phyloP scores from a whole-genome alignment of 2,888 invertebrate genomes.

The Brachycybe producta region DNA sequence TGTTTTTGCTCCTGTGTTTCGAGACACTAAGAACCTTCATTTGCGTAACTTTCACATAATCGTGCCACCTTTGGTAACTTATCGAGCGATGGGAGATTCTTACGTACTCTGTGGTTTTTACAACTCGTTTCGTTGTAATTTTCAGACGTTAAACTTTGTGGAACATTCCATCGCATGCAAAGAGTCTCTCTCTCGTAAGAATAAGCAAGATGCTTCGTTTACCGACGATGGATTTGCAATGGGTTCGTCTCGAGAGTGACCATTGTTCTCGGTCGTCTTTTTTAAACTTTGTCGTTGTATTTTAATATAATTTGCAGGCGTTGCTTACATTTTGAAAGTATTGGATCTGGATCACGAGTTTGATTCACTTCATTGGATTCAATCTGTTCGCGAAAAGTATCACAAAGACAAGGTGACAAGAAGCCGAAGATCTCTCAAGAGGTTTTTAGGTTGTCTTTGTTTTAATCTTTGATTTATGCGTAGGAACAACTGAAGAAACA shows the following conservation, averaged over 20 bases:
- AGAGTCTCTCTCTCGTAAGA: conserved; percentile 82
- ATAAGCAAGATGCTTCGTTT: conserved; percentile 73
- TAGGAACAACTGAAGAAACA: conserved; percentile 19
- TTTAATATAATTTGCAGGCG: conserved; percentile 43
- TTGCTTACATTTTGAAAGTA: conserved; percentile 82
- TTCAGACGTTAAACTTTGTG: conserved; percentile 78
- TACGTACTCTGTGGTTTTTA: not conserved
- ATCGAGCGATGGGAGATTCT: not conserved
- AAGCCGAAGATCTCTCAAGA: conserved; percentile 14
- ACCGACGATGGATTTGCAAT: conserved; percentile 98
- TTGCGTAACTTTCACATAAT: conserved; percentile 84
- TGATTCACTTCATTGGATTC: conserved; percentile 91
- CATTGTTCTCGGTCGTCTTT: too few relatives aligned
- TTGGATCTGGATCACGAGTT: conserved; percentile 74
- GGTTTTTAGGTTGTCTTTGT: not conserved
- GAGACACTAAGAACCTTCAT: conserved; percentile 73
- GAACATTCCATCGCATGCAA: conserved; percentile 84
- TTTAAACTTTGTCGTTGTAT: too few relatives aligned
- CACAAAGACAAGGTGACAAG: conserved; percentile 42
- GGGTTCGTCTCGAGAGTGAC: conserved; percentile 48
- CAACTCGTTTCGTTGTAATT: conserved; percentile 11
- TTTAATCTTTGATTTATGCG: not conserved
- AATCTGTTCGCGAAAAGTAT: conserved; percentile 65
- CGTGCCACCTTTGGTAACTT: conserved; percentile 56
- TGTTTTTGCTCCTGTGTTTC: conserved; percentile 79